Base-by-base conservation (phyloP, 2,888 invertebrate species). In the Perdita meconis region DNA sequence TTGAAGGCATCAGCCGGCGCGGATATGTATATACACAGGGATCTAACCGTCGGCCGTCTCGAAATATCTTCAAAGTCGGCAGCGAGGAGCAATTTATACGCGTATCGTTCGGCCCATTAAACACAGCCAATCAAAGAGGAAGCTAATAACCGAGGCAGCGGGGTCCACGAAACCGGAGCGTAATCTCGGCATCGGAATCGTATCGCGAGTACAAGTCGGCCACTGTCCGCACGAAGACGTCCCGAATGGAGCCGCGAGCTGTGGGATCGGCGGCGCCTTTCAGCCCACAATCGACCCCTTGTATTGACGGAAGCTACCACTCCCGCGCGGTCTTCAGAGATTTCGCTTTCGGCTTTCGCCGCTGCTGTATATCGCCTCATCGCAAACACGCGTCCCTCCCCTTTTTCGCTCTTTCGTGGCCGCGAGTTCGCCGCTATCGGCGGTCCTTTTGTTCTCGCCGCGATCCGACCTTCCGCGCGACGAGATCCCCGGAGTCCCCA, bases 31-130 rank as follows among this genome's bases (percentile, higher is more conserved):
- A 55, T 19, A 47, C n/a, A n/a, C n/a, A 19, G 22, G 12, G 10
- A 19, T 19, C 16, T n/a, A 8, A 12, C 34, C 30, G 34, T 30
- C 34, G 22, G 19, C 40, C 44, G 61, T 81, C 89, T 89, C 83
- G 87, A 90, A 90, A 89, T 90, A 90, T 89, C 89, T 89, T 90
- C 87, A 90, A 91, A 91, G 90, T 66, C 83, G 79, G 81, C 40
- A 78, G 87, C 85, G 88, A 89, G 88, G 88, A 86, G 90, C 89
- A 90, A 92, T 92, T 91, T 89, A 91, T 91, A 89, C 89, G 90
- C 90, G 88, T 88, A 91, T 90, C 90, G 90, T 87, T 84, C 87
- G 91, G 88, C 83, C 89, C 91, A 91, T 92, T 91, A 92, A 92
- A 89, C 89, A 86, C 83, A 88, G 89, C 90, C 90, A 91, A 92